phyloP scores from a whole-genome alignment of 1,140 invertebrate species.

The Drosophila punjabiensis region DNA sequence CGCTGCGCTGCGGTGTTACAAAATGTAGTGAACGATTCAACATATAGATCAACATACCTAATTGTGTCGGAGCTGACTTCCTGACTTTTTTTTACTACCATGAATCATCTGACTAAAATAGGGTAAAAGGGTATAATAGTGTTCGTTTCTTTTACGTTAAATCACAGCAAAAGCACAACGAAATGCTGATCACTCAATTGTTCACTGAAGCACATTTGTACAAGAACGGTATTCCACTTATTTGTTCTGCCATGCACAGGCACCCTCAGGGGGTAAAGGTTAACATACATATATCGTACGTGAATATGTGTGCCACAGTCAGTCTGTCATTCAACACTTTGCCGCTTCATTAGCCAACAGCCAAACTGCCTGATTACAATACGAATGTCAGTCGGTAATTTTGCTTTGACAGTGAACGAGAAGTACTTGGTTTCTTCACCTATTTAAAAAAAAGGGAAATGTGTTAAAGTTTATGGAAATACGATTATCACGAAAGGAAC shows the following conservation, averaged over 20 bases:
- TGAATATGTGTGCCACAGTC: conserved; percentile 4
- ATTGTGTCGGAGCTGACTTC: too few species aligned
- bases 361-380: conserved; percentile 42
- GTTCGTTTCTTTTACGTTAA: not conserved
- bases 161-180: conserved; percentile 27
- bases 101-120: not conserved
- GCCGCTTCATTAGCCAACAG: conserved; percentile 65
- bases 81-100: too few species aligned
- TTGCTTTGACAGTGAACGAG: not conserved
- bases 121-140: not conserved
- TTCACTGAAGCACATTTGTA: conserved; percentile 50
- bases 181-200: conserved; percentile 63
- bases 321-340: conserved; percentile 65
- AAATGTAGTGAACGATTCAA: too few species aligned
- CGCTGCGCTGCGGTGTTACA: too few species aligned
- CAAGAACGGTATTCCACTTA: conserved; percentile 36
- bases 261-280: not conserved
- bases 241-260: conserved; percentile 47
- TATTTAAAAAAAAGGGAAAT: not conserved
- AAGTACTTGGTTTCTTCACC: not conserved
- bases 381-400: conserved; percentile 36
- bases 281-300: not conserved
- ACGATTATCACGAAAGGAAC: not conserved
- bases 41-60: too few species aligned
- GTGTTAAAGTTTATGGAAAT: not conserved